Conservation (phyloP, 2,113 vertebrate genomes). For the Myxocyprinus asiaticus region DNA sequence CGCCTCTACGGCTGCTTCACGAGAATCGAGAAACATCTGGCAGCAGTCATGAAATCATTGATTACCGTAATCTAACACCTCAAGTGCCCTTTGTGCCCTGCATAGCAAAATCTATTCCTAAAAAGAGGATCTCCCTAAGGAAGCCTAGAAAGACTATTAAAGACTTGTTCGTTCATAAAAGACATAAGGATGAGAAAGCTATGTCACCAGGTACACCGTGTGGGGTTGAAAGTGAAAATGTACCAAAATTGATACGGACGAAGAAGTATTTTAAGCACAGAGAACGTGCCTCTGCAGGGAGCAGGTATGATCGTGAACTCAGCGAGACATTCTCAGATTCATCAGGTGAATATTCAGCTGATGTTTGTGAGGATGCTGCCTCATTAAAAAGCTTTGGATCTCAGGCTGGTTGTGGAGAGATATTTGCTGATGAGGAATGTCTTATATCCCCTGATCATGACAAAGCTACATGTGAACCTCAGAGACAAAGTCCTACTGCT, state of each 20-base stretch:
- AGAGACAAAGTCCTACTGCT: conserved; percentile 60
- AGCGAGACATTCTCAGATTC: conserved; percentile 76
- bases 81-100: conserved; percentile 87
- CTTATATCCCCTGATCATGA: conserved; percentile 67
- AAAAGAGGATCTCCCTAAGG: conserved; percentile 83
- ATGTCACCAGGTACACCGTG: conserved; percentile 29
- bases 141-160: conserved; percentile 69
- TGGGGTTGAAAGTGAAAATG: conserved; percentile 29
- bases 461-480: conserved; percentile 30
- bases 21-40: conserved; percentile 61
- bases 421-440: conserved; percentile 82
- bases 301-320: conserved; percentile 67
- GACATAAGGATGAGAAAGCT: conserved; percentile 72
- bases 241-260: conserved; percentile 41
- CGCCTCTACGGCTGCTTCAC: conserved; percentile 59
- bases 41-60: conserved; percentile 76
- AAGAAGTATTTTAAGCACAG: conserved; percentile 61
- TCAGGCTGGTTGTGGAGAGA: conserved; percentile 86
- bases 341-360: conserved; percentile 69
- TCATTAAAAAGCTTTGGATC: conserved; percentile 87
- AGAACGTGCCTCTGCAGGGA: conserved; percentile 24
- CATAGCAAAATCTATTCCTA: conserved; percentile 82
- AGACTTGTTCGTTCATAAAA: conserved; percentile 79
- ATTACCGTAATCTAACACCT: conserved; percentile 83
- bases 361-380: conserved; percentile 79